Evolutionary conservation across 1,140 invertebrate species (phyloP).

Genomic region (Lepidurus apus): DNA sequence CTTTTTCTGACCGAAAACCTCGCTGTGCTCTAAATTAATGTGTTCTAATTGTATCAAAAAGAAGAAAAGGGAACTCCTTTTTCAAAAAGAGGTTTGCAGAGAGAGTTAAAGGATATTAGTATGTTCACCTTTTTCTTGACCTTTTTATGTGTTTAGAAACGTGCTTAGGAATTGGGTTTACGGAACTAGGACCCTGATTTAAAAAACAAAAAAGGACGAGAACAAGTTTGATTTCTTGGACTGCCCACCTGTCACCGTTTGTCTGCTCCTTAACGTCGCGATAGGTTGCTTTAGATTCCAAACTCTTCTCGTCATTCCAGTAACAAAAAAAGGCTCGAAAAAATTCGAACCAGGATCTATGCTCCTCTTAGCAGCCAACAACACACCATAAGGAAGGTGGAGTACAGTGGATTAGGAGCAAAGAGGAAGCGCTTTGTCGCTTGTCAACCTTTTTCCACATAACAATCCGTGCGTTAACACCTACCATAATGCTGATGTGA

Average conservation of each 20-base stretch:
- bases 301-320: neutral
- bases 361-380: neutral
- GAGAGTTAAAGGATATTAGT: neutral
- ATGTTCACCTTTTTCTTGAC: neutral
- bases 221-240: neutral
- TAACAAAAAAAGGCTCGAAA: no score
- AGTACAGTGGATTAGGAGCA: neutral
- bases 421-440: neutral
- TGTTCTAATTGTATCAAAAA: no score
- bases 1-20: no score
- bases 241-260: neutral
- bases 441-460: neutral
- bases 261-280: neutral
- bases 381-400: neutral
- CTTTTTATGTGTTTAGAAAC: neutral
- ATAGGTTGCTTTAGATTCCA: neutral
- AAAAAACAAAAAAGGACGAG: neutral
- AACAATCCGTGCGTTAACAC: neutral
- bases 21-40: no score
- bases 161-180: neutral
- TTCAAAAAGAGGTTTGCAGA: neutral
- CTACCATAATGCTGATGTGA: neutral
- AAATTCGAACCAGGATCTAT: no score
- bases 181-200: neutral
- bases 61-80: no score